A percentile compares a stretch with the other conserved stretches of the same genome.
Conservation (phyloP, 2,888 invertebrate genomes). For the Sphaeridia pumilis region DNA sequence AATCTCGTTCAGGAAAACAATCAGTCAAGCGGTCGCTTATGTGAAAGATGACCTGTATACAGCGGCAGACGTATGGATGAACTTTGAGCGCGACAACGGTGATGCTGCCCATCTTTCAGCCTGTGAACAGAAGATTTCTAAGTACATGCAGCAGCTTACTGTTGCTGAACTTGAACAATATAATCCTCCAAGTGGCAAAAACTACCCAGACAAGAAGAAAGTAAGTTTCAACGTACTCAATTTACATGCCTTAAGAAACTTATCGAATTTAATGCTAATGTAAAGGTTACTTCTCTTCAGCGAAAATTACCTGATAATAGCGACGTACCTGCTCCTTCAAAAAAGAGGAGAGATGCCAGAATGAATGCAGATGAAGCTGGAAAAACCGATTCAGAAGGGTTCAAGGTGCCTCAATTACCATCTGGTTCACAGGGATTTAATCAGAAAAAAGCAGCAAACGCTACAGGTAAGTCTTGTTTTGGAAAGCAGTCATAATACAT, state of each 20-base stretch:
- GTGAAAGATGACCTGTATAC: slow-evolving; percentile 63
- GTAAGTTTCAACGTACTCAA: no score
- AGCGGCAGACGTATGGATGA: slow-evolving; percentile 61
- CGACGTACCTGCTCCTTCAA: no score
- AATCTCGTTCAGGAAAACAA: slow-evolving; percentile 45
- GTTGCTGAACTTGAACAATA: neutral
- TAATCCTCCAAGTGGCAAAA: no score
- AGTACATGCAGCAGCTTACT: slow-evolving; percentile 14
- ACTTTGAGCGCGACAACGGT: slow-evolving; percentile 71
- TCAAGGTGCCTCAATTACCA: neutral
- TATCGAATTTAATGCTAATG: no score
- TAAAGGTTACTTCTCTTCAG: no score
- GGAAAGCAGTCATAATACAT: no score
- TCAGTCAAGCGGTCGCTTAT: slow-evolving; percentile 49
- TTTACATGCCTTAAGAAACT: no score
- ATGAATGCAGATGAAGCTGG: neutral
- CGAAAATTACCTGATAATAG: no score
- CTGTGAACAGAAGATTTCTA: slow-evolving; percentile 36
- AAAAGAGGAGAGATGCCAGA: no score
- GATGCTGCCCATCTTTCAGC: slow-evolving; percentile 43
- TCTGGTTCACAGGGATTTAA: slow-evolving; percentile 2
- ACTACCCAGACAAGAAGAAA: no score
- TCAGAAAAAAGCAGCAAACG: no score
- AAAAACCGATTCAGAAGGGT: neutral
- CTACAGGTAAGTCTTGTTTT: no score